Conservation (phyloP, 53 echinoderm and acorn worm genomes). For the Holothuria leucospilota region DNA sequence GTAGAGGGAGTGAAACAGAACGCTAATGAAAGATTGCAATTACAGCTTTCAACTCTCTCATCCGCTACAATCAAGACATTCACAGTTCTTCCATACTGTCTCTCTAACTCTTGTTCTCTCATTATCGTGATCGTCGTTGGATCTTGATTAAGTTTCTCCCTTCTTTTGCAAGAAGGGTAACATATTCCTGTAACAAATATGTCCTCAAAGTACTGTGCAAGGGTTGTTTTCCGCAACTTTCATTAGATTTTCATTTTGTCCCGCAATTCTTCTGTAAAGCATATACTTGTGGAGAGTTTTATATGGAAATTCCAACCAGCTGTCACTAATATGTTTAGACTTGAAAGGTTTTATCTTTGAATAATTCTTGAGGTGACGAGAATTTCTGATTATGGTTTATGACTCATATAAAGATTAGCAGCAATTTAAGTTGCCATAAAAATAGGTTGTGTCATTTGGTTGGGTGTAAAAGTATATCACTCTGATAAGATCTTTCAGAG, state of each 20-base stretch:
- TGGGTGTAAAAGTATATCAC: too few relatives aligned
- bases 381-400: too few relatives aligned
- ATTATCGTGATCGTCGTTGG: slow-evolving; percentile 35
- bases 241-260: slow-evolving; percentile 33
- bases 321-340: slow-evolving; percentile 34
- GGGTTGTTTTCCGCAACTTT: slow-evolving; percentile 12
- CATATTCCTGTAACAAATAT: slow-evolving; percentile 8
- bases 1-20: slow-evolving; percentile 59
- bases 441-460: too few relatives aligned
- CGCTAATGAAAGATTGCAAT: slow-evolving; percentile 61
- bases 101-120: slow-evolving; percentile 40
- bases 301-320: slow-evolving; percentile 41
- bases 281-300: slow-evolving; percentile 22
- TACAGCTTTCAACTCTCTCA: slow-evolving; percentile 56
- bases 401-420: too few relatives aligned
- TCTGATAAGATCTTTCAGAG: too few relatives aligned
- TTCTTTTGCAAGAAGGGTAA: slow-evolving; percentile 14
- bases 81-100: slow-evolving; percentile 17
- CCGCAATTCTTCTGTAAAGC: slow-evolving; percentile 7
- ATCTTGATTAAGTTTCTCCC: slow-evolving; percentile 47
- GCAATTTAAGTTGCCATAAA: too few relatives aligned
- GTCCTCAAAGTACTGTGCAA: slow-evolving; percentile 31
- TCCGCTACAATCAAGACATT: slow-evolving; percentile 49
- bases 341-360: too few relatives aligned
- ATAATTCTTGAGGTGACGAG: too few relatives aligned